Evolutionary conservation across 2,113 vertebrate genomes (phyloP).

Genomic region (Propithecus coquereli): DNA sequence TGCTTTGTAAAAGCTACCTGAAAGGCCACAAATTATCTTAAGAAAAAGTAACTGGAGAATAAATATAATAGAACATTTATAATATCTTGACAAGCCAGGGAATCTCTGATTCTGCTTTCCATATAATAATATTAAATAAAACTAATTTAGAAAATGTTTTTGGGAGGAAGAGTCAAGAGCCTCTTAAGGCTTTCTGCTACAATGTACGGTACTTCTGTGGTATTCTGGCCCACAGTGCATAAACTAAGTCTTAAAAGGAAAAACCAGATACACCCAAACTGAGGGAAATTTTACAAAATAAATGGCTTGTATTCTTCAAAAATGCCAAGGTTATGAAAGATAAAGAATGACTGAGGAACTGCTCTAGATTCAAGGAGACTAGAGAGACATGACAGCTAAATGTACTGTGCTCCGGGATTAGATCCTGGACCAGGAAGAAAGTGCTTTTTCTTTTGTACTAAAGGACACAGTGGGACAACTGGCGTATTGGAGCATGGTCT

Average conservation of each 20-base stretch:
- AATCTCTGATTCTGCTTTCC: not conserved
- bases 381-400: not conserved
- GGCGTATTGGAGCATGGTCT: not conserved
- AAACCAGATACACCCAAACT: not conserved
- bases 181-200: not conserved
- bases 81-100: not conserved
- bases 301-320: not conserved
- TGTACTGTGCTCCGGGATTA: not conserved
- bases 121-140: not conserved
- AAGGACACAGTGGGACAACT: not conserved
- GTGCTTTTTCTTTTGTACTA: not conserved
- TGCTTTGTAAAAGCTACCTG: not conserved
- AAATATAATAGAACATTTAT: not conserved
- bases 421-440: not conserved
- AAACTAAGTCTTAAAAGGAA: not conserved
- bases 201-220: not conserved
- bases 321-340: not conserved
- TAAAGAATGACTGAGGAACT: not conserved
- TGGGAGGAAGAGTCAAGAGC: not conserved
- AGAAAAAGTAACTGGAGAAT: not conserved
- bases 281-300: constrained; percentile 2
- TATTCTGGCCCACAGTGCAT: not conserved
- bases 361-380: not conserved
- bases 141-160: not conserved
- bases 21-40: constrained; percentile 6